Conservation (phyloP, 2,888 invertebrate species). For the Xestia sexstrigata region DNA sequence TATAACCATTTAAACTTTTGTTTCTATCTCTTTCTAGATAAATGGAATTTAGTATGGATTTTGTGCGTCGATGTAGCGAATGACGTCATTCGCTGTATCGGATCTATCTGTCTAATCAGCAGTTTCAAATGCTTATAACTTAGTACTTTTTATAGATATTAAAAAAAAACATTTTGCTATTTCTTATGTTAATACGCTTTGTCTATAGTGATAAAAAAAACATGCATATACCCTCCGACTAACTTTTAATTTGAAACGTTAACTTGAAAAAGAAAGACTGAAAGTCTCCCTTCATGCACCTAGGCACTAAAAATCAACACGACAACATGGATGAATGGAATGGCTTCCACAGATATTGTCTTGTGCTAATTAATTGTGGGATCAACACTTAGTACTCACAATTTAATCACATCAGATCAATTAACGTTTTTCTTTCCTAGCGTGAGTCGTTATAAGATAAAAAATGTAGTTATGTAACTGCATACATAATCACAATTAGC, state of each 20-base stretch:
- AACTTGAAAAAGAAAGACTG: not conserved
- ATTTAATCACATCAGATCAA: slow-evolving; percentile 27
- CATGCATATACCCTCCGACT: no score
- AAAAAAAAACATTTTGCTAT: no score
- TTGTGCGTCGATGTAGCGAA: no score
- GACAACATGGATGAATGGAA: slow-evolving; percentile 9
- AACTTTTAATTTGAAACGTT: not conserved
- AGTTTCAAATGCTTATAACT: no score
- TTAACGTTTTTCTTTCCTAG: slow-evolving; percentile 39
- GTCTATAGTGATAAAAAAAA: no score
- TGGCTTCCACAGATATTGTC: slow-evolving; percentile 11
- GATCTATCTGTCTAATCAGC: no score
- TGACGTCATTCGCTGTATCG: no score
- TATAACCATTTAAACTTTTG: no score
- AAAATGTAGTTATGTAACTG: slow-evolving; percentile 36
- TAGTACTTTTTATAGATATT: no score
- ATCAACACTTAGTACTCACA: slow-evolving; percentile 18
- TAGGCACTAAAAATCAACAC: not conserved
- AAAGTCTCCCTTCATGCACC: not conserved
- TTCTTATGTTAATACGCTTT: no score
- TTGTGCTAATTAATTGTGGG: slow-evolving; percentile 30
- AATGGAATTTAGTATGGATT: no score
- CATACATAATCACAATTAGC: slow-evolving; percentile 38
- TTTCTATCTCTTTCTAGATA: no score
- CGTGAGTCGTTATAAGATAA: slow-evolving; percentile 31